Percentiles rank a stretch among this genome's conserved stretches.
phyloP scores from a whole-genome alignment of 1,140 invertebrate genomes.

The Zophobas morio region DNA sequence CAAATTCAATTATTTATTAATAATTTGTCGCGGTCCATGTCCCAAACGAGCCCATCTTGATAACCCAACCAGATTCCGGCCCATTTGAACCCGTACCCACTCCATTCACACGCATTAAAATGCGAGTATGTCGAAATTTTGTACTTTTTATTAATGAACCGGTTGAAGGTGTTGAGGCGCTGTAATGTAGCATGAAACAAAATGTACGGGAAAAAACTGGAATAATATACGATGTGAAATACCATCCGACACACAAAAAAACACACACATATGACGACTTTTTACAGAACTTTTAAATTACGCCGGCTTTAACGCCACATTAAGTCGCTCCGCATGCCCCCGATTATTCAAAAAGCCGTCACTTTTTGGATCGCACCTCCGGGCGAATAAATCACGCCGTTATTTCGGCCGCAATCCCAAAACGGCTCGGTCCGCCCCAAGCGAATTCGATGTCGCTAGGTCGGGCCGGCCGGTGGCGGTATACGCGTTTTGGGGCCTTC shows the following conservation, averaged over 20 bases:
- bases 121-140: constrained; percentile 18
- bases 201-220: constrained; percentile 18
- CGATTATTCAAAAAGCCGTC: background rate
- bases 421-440: too few relatives aligned
- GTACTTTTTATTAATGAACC: constrained; percentile 41
- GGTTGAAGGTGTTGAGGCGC: constrained; percentile 35
- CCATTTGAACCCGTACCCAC: constrained; percentile 20
- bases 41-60: too few relatives aligned
- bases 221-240: constrained; percentile 29
- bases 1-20: too few relatives aligned
- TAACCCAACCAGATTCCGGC: background rate
- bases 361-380: too few relatives aligned
- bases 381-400: too few relatives aligned
- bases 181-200: constrained; percentile 34
- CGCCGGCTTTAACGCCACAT: constrained; percentile 33
- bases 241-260: constrained; percentile 28
- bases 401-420: too few relatives aligned
- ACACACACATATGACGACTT: constrained; percentile 11
- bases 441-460: too few relatives aligned
- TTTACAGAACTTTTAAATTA: constrained; percentile 40
- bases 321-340: constrained; percentile 11
- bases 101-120: constrained; percentile 9
- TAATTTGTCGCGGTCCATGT: too few relatives aligned
- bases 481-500: too few relatives aligned
- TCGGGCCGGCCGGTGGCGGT: too few relatives aligned